A percentile compares a stretch with the other conserved stretches of the same genome.
Evolutionary conservation across 2,888 invertebrate species (phyloP).

Genomic region (Tridacna crocea): DNA sequence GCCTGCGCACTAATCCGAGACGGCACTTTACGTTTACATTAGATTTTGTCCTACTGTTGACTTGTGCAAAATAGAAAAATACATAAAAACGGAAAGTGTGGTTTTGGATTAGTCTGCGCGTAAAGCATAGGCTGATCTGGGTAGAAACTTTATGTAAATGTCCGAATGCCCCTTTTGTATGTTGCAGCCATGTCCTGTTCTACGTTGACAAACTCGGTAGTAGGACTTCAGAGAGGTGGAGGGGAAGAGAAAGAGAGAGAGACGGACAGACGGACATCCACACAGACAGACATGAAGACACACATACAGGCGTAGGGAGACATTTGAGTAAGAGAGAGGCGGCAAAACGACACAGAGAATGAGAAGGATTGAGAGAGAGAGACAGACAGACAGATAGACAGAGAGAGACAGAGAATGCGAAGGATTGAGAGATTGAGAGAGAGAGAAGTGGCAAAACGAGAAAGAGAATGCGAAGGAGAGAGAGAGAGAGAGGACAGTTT

Average conservation of each 20-base stretch:
- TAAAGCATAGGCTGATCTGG: neutral
- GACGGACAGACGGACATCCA: neutral
- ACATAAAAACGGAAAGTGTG: too few relatives aligned
- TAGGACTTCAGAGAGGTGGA: neutral
- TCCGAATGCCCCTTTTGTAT: neutral
- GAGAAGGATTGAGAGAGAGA: neutral
- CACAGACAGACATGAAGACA: neutral
- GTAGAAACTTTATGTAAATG: neutral
- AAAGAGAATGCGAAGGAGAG: neutral
- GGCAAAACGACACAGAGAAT: neutral
- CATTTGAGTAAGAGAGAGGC: neutral
- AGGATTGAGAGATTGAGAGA: neutral
- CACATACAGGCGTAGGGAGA: neutral
- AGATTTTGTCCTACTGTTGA: too few relatives aligned
- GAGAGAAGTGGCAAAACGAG: too few relatives aligned
- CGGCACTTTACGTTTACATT: too few relatives aligned
- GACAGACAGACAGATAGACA: constrained; percentile 1
- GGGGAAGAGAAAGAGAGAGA: neutral
- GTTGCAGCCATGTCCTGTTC: neutral
- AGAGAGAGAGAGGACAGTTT: neutral
- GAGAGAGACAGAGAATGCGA: neutral
- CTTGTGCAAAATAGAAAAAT: too few relatives aligned
- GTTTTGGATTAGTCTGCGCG: neutral
- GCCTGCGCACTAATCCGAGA: too few relatives aligned
- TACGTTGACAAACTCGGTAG: neutral